Conservation (phyloP, 2,888 invertebrate genomes). For the Pseudococcus jackbeardsleyi region DNA sequence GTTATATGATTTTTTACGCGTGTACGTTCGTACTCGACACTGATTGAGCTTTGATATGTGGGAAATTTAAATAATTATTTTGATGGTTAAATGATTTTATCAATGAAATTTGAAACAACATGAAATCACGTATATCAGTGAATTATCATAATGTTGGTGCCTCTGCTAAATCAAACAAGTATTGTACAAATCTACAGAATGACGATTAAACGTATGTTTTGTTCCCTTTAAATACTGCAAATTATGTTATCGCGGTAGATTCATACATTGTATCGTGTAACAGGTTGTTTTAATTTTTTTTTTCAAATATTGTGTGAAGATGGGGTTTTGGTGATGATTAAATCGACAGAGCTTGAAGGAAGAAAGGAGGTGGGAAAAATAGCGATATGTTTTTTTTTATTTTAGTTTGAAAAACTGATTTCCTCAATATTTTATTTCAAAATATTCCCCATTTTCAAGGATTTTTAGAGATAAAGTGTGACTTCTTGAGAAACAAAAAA, state of each 20-base stretch:
- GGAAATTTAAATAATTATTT: not conserved
- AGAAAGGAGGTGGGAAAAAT: no score
- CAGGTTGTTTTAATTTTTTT: not conserved
- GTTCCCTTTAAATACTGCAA: not conserved
- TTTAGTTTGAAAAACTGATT: no score
- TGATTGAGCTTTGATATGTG: not conserved
- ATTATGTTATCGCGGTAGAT: not conserved
- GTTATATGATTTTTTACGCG: not conserved
- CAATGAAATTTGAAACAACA: slow-evolving; percentile 24
- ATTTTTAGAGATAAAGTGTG: no score
- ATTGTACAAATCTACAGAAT: not conserved
- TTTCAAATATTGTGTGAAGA: no score
- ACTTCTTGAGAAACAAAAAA: no score
- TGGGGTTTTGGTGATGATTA: no score
- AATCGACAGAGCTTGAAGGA: no score
- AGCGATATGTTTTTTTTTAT: no score
- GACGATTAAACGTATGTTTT: not conserved
- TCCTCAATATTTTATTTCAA: no score
- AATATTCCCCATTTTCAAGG: no score
- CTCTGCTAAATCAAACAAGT: not conserved
- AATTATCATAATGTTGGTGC: not conserved
- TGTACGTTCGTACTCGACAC: not conserved
- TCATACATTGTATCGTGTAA: not conserved
- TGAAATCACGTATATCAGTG: not conserved
- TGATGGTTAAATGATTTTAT: not conserved